A percentile compares a stretch with the other conserved stretches of the same genome.
phyloP scores from a whole-genome alignment of 2,113 vertebrate genomes.

The Nothobranchius furzeri region DNA sequence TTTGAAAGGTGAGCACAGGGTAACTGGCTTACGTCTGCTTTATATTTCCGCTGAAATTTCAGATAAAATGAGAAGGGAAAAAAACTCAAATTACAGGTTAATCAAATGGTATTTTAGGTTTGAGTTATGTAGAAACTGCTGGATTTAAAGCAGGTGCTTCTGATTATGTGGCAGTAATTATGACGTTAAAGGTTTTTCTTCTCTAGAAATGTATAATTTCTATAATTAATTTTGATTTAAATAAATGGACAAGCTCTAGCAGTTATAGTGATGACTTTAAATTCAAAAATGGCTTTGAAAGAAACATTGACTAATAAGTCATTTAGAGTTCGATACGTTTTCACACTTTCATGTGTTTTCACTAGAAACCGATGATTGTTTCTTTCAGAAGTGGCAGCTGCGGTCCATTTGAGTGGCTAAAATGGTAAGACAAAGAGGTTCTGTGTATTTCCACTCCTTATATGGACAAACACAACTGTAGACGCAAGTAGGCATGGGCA shows the following conservation, averaged over 20 bases:
- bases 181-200: not conserved
- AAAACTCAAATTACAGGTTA: not conserved
- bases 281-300: not conserved
- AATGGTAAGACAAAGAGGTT: too few species aligned
- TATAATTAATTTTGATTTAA: not conserved
- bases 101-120: not conserved
- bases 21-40: conserved; percentile 7
- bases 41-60: conserved; percentile 25
- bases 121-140: not conserved
- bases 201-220: not conserved
- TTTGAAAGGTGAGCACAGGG: conserved; percentile 11
- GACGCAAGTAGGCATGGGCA: too few species aligned
- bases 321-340: not conserved
- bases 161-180: not conserved
- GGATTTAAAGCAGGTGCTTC: not conserved
- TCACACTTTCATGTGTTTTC: too few species aligned
- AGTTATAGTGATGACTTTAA: not conserved
- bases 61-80: conserved; percentile 22
- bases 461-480: too few species aligned
- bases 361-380: too few species aligned
- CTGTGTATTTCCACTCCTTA: too few species aligned
- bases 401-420: too few species aligned
- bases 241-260: conserved; percentile 2
- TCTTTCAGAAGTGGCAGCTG: too few species aligned
- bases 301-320: not conserved